A percentile compares a stretch with the other conserved stretches of the same genome.
These are phyloP conservation scores for Temnopleurus reevesii DNA, from an alignment of 53 echinoderm and acorn worm genomes.

Conservation along the genomic window DNA sequence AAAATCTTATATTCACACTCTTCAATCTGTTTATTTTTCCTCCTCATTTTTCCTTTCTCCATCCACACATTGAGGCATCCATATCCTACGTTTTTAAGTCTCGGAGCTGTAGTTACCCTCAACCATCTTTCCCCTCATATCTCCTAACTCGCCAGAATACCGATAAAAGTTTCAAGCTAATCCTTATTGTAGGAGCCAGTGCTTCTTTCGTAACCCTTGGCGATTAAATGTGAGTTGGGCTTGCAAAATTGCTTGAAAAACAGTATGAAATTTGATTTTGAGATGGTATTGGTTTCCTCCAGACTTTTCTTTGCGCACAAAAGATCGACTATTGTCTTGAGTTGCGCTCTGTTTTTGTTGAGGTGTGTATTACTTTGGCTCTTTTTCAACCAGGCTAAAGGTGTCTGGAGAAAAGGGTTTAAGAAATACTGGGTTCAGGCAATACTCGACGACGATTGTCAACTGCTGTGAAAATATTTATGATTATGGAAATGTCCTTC, in stretches of 20 bases:
- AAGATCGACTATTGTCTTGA: conserved; percentile 35
- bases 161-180: conserved; percentile 38
- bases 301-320: conserved; percentile 32
- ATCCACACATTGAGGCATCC: neutral
- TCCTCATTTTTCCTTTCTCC: conserved; percentile 31
- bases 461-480: conserved; percentile 61
- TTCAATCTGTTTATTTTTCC: conserved; percentile 43
- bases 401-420: conserved; percentile 26
- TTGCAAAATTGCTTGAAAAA: conserved; percentile 48
- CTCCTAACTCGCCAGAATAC: conserved; percentile 3
- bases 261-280: conserved; percentile 59
- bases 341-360: conserved; percentile 41
- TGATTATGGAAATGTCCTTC: conserved; percentile 60
- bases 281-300: conserved; percentile 46
- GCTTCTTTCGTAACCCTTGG: conserved; percentile 52
- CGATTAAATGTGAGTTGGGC: conserved; percentile 36
- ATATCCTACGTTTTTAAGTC: neutral
- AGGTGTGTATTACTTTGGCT: conserved; percentile 43
- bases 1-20: conserved; percentile 38
- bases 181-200: conserved; percentile 11
- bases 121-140: neutral
- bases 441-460: conserved; percentile 51
- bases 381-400: neutral
- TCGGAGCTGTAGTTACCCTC: neutral
- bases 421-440: neutral